Percentiles rank a stretch among this genome's conserved stretches.
These are phyloP conservation scores for Carcina quercana DNA, from an alignment of 2,888 invertebrate species.

Conservation along the genomic window DNA sequence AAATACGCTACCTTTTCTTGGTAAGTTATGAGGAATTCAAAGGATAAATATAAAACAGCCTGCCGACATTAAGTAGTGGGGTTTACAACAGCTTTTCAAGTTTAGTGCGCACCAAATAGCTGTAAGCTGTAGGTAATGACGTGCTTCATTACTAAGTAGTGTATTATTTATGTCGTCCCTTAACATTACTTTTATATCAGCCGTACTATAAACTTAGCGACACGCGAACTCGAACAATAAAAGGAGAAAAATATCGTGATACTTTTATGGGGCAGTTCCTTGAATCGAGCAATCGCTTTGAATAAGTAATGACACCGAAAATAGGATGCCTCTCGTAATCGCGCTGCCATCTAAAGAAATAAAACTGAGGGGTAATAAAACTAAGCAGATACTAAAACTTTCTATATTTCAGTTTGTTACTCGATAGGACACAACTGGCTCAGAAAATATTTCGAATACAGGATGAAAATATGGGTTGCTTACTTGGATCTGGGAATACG, in stretches of 20 bases:
- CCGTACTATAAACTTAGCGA: conserved; percentile 30
- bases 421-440: conserved; percentile 47
- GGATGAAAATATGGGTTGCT: conserved; percentile 18
- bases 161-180: conserved; percentile 44
- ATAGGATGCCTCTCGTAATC: conserved; percentile 9
- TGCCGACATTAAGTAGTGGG: conserved; percentile 18
- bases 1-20: too few relatives aligned
- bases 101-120: conserved; percentile 41
- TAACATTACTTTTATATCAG: conserved; percentile 33
- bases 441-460: conserved; percentile 47
- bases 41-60: conserved; percentile 7
- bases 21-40: conserved; percentile 9
- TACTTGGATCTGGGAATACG: conserved; percentile 26
- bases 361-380: conserved; percentile 32
- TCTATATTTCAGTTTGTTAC: conserved; percentile 46
- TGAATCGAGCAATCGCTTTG: conserved; percentile 11
- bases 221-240: conserved; percentile 21
- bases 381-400: conserved; percentile 34
- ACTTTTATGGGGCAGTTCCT: conserved; percentile 15
- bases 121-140: conserved; percentile 45
- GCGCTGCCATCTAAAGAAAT: conserved; percentile 4
- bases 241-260: conserved; percentile 22
- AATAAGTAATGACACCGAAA: conserved; percentile 11
- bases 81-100: conserved; percentile 31
- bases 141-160: conserved; percentile 51